phyloP scores from a whole-genome alignment of 2,113 vertebrate species.

The Rallus limicola region DNA sequence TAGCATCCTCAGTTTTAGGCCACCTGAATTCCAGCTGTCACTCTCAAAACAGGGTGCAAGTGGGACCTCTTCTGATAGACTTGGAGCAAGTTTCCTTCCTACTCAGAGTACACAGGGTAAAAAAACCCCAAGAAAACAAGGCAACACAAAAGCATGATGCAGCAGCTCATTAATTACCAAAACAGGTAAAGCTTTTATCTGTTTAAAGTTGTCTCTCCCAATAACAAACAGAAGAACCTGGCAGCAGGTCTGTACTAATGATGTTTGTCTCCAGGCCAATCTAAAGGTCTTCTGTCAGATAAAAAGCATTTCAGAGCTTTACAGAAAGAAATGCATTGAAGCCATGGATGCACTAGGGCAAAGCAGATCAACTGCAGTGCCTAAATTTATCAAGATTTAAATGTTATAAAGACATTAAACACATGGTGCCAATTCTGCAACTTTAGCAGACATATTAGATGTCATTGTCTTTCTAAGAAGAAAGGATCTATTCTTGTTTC shows the following conservation, averaged over 20 bases:
- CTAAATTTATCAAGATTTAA: not conserved
- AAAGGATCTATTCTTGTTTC: constrained; percentile 53
- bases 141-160: not conserved
- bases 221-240: not conserved
- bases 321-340: not conserved
- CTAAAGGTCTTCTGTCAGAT: not conserved
- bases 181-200: not conserved
- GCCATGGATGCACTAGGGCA: not conserved
- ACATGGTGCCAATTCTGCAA: constrained; percentile 25
- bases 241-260: not conserved
- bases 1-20: not conserved
- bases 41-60: not conserved
- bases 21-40: not conserved
- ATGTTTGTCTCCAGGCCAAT: not conserved
- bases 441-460: not conserved
- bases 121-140: not conserved
- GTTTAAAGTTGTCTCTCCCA: not conserved
- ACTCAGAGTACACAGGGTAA: not conserved
- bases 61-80: not conserved
- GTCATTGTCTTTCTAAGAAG: constrained; percentile 70
- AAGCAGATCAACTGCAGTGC: not conserved
- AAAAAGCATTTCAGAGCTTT: not conserved
- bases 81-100: not conserved
- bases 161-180: not conserved
- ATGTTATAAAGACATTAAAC: not conserved